Evolutionary conservation across 2,113 vertebrate genomes (phyloP).

Genomic region (Nansenia antarctica): DNA sequence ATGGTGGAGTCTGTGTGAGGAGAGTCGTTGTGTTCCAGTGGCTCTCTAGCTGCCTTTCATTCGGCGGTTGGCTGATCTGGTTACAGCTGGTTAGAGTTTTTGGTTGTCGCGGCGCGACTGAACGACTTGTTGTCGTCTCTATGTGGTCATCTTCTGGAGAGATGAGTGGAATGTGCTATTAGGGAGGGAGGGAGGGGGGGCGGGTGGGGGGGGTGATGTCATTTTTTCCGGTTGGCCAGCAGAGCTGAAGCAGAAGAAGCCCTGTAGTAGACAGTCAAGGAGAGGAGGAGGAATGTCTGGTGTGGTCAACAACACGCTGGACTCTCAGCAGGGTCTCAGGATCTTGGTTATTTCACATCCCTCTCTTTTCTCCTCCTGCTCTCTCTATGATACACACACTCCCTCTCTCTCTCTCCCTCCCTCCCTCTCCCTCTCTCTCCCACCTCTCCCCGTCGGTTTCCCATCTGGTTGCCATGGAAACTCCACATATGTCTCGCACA

Average conservation of each 20-base stretch:
- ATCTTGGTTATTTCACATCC: neutral
- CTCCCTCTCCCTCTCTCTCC: conserved; percentile 6
- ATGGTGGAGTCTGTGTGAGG: neutral
- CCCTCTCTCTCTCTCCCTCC: neutral
- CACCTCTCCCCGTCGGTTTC: conserved; percentile 2
- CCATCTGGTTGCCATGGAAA: conserved; percentile 68
- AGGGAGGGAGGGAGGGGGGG: too few relatives aligned
- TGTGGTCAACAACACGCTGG: neutral
- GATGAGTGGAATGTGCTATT: neutral
- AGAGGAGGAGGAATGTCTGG: neutral
- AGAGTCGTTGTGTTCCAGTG: neutral
- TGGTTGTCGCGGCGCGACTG: neutral
- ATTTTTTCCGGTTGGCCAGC: neutral
- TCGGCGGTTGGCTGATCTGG: neutral
- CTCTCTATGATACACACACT: neutral
- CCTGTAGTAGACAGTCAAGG: neutral
- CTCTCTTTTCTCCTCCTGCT: neutral
- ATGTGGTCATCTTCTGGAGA: neutral
- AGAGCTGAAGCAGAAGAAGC: neutral
- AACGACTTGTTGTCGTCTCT: too few relatives aligned
- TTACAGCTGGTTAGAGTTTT: conserved; percentile 1
- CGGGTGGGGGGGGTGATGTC: neutral
- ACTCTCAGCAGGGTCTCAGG: neutral
- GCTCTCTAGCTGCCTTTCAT: neutral
- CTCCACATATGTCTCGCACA: conserved; percentile 56